Conservation (phyloP, 35 echinoderm and acorn worm genomes). For the Lytechinus pictus region DNA sequence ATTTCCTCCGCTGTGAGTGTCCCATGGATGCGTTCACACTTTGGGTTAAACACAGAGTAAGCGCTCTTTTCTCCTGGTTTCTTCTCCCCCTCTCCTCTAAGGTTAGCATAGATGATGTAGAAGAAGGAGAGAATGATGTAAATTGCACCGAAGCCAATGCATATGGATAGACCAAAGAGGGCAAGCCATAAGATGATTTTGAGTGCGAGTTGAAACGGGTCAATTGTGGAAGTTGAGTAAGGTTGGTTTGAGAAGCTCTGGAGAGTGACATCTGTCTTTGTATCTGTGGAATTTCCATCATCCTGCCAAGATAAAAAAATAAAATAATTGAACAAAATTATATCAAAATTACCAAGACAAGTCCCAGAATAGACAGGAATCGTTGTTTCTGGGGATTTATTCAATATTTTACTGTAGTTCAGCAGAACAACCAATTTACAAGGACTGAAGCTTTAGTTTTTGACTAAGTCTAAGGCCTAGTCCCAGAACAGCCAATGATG, state of each 20-base stretch:
- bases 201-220: slow-evolving; percentile 22
- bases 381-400: too few species aligned
- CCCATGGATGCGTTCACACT: slow-evolving; percentile 92
- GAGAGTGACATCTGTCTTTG: background rate
- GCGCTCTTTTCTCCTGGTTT: slow-evolving; percentile 86
- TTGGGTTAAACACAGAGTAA: slow-evolving; percentile 97
- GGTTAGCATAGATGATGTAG: slow-evolving; percentile 81
- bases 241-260: background rate
- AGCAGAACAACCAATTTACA: too few species aligned
- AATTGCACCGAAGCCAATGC: slow-evolving; percentile 76
- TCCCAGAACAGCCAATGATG: too few species aligned
- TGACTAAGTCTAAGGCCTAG: too few species aligned
- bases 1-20: slow-evolving; percentile 93
- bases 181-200: slow-evolving; percentile 79
- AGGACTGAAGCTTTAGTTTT: too few species aligned
- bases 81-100: slow-evolving; percentile 52
- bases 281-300: background rate
- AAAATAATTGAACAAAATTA: background rate
- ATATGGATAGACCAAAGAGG: slow-evolving; percentile 76
- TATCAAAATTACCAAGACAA: background rate
- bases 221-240: background rate
- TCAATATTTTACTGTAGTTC: too few species aligned
- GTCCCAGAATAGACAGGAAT: too few species aligned
- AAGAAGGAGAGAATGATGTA: slow-evolving; percentile 76
- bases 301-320: background rate